phyloP scores from a whole-genome alignment of 2,888 invertebrate genomes.

The Lycia hirtaria region DNA sequence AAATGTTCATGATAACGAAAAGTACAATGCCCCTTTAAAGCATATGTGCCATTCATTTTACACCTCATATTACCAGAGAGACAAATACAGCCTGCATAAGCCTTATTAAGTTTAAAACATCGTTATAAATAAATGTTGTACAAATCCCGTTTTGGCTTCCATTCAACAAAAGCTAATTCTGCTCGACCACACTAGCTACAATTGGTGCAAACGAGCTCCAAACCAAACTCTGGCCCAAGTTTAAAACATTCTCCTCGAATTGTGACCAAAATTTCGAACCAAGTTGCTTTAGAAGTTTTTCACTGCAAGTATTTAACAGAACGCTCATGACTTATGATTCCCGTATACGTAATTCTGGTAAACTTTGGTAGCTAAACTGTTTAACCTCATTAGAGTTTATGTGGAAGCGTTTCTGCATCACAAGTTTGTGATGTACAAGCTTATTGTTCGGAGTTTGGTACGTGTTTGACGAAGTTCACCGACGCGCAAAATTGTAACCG shows the following conservation, averaged over 20 bases:
- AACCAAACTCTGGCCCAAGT: conserved; percentile 56
- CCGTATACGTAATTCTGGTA: conserved; percentile 13
- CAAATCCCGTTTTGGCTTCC: conserved; percentile 26
- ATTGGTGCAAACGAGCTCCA: conserved; percentile 62
- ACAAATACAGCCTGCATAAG: not conserved
- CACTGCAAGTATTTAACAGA: conserved; percentile 44
- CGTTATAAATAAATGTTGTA: not conserved
- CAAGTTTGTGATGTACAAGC: conserved; percentile 36
- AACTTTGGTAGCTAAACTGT: conserved; percentile 26
- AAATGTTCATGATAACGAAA: too few species aligned
- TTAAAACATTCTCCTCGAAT: conserved; percentile 49
- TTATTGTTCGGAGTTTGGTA: conserved; percentile 33
- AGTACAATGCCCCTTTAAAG: too few species aligned
- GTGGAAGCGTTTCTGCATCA: conserved; percentile 33
- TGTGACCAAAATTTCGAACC: conserved; percentile 52
- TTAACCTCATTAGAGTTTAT: conserved; percentile 33
- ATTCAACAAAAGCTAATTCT: conserved; percentile 57
- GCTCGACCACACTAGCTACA: conserved; percentile 51
- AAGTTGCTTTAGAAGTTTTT: conserved; percentile 53
- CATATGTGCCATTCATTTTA: too few species aligned
- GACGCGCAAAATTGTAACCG: conserved; percentile 21
- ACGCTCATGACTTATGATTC: conserved; percentile 40
- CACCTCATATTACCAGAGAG: not conserved
- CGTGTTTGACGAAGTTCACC: conserved; percentile 33
- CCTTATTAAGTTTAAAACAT: not conserved